phyloP scores from a whole-genome alignment of 1,140 invertebrate genomes.

The Lamellibrachia luymesi region DNA sequence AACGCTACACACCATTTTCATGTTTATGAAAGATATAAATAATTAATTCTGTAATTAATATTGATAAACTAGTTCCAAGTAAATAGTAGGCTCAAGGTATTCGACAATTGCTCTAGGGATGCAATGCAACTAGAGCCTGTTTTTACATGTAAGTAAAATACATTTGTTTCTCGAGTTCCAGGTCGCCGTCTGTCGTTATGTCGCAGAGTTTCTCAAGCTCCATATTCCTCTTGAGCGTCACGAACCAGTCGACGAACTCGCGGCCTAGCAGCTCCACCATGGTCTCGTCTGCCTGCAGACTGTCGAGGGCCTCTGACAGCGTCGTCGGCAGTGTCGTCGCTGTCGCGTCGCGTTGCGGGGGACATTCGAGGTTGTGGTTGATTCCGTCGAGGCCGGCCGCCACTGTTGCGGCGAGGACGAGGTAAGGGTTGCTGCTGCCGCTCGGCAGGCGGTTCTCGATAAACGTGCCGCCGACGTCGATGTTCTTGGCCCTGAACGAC shows the following conservation, averaged over 20 bases:
- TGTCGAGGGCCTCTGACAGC: slow-evolving; percentile 30
- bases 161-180: background rate
- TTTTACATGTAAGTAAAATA: background rate
- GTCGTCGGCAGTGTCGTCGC: slow-evolving; percentile 26
- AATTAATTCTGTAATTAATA: too few relatives aligned
- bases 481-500: slow-evolving; percentile 20
- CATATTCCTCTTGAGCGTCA: slow-evolving; percentile 28
- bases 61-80: too few relatives aligned
- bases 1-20: too few relatives aligned
- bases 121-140: background rate
- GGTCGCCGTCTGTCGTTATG: background rate
- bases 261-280: slow-evolving; percentile 30
- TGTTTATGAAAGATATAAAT: too few relatives aligned
- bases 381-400: slow-evolving; percentile 39
- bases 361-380: slow-evolving; percentile 23
- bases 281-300: slow-evolving; percentile 27
- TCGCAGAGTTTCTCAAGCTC: slow-evolving; percentile 23
- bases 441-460: slow-evolving; percentile 34
- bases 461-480: slow-evolving; percentile 28
- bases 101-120: too few relatives aligned
- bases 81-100: too few relatives aligned
- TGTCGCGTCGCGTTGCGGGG: background rate
- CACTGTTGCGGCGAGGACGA: slow-evolving; percentile 33
- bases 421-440: slow-evolving; percentile 35
- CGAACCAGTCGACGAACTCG: slow-evolving; percentile 30